These are phyloP conservation scores for Pyxicephalus adspersus DNA, from an alignment of 2,113 vertebrate genomes.

Conservation along the genomic window DNA sequence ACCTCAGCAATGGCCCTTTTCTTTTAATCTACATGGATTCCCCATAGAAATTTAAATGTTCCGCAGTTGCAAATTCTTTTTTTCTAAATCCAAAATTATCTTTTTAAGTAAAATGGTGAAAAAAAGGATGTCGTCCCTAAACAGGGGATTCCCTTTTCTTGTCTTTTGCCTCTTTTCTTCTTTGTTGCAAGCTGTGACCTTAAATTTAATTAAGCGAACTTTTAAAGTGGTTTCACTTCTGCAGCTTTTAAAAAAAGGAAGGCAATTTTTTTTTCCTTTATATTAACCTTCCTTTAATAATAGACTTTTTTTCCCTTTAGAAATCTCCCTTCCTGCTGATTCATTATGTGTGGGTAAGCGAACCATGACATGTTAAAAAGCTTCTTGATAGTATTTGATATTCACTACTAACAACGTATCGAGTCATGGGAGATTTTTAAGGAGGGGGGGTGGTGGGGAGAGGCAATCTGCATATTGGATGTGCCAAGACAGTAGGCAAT, in stretches of 20 bases:
- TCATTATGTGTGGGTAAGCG: slow-evolving; percentile 69
- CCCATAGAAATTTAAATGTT: not conserved
- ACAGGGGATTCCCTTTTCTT: slow-evolving; percentile 48
- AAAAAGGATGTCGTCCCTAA: not conserved
- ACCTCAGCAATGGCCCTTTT: no score
- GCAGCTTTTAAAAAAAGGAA: slow-evolving; percentile 49
- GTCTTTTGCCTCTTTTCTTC: not conserved
- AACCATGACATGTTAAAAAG: slow-evolving; percentile 71
- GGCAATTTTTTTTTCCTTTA: slow-evolving; percentile 16
- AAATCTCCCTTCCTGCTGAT: slow-evolving; percentile 68
- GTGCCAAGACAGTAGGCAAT: slow-evolving; percentile 68
- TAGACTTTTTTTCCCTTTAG: slow-evolving; percentile 58
- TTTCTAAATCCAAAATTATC: not conserved
- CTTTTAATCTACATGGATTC: no score
- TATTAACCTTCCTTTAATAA: slow-evolving; percentile 62
- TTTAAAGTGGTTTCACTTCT: slow-evolving; percentile 52
- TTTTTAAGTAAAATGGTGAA: not conserved
- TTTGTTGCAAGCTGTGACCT: slow-evolving; percentile 45
- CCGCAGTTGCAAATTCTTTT: not conserved
- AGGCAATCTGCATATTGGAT: slow-evolving; percentile 68
- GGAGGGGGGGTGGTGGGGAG: slow-evolving; percentile 47
- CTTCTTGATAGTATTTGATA: slow-evolving; percentile 71
- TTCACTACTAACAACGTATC: slow-evolving; percentile 67
- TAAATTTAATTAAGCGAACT: slow-evolving; percentile 45
- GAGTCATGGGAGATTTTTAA: slow-evolving; percentile 62